Evolutionary conservation across 2,797 vertebrate genomes (phyloP).

Genomic region (Premnoplex brunnescens): DNA sequence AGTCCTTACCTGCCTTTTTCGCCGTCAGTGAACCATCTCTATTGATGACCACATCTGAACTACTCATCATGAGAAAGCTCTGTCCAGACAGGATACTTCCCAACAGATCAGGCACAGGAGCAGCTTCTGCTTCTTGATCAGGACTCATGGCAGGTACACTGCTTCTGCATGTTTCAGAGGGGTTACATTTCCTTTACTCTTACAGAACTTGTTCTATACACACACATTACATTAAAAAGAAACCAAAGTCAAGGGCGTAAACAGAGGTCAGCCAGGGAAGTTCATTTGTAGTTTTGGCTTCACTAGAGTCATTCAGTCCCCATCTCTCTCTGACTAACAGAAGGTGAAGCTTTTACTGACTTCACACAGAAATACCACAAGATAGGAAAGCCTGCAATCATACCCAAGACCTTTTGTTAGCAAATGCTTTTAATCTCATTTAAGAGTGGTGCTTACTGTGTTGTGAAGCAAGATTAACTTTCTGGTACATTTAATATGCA

Average conservation of each 20-base stretch:
- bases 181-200: conserved; percentile 51
- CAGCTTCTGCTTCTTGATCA: conserved; percentile 76
- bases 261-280: background rate
- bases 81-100: conserved; percentile 94
- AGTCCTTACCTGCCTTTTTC: conserved; percentile 79
- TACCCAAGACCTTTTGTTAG: background rate
- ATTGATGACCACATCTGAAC: conserved; percentile 91
- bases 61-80: conserved; percentile 92
- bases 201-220: conserved; percentile 49
- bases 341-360: background rate
- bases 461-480: background rate
- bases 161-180: conserved; percentile 71
- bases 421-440: background rate
- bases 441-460: background rate
- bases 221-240: conserved; percentile 30
- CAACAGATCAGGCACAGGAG: conserved; percentile 90
- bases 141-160: conserved; percentile 67
- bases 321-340: background rate
- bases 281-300: background rate
- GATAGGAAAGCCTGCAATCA: background rate
- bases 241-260: conserved; percentile 22
- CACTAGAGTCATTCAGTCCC: background rate
- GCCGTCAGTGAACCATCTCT: conserved; percentile 92
- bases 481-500: background rate
- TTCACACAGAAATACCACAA: background rate